Evolutionary conservation across 2,888 invertebrate species (phyloP), one percentile per base, ranked within the genome.

Genomic region (Trichopria drosophilae): DNA sequence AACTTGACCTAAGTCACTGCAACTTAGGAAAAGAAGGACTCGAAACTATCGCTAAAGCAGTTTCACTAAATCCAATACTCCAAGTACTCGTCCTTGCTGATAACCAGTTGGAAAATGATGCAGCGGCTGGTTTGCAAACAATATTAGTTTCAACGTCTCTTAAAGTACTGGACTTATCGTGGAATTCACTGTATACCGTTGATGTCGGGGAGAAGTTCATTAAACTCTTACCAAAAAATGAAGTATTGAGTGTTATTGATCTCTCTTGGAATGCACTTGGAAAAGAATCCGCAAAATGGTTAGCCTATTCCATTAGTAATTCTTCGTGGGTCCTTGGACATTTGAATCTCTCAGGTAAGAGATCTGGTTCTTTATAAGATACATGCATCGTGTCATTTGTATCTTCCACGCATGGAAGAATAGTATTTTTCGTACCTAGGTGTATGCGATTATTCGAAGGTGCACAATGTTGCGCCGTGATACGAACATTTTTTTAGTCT

Each of bases 211-310:
- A 70, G 54, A 65, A 53, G 43, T 56, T 81, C 18, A 72, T 75
- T 46, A 59, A 60, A 26, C 77, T 71, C 4, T 60, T 81, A 3
- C 24, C 46, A 3, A 56, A 63, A 20, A 78, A 76, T 60, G 59
- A 60, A 22, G 55, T 58, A 3, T 55, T 80, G 6, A 58, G 53
- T 28, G 55, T 61, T 24, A 61, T 81, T 24, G 75, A 78, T 66
- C 58, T 81, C 40, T 70, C 80, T 12, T 80, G 80, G 79, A 81
- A 81, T 63, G 76, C 73, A 7, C 71, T 81, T 23, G 67, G 66
- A 7, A 58, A 67, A 9, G 64, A 65, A 37, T 66, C 68, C n/a
- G 37, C 60, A 4, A 26, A 16, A 12, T 54, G 57, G 16, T 39
- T 72, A 19, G 53, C 46, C 6, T 26, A 35, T 23, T 64, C 61